Evolutionary conservation across 2,113 vertebrate genomes (phyloP), one percentile per base, ranked within the genome.

Genomic region (Entelurus aequoreus): DNA sequence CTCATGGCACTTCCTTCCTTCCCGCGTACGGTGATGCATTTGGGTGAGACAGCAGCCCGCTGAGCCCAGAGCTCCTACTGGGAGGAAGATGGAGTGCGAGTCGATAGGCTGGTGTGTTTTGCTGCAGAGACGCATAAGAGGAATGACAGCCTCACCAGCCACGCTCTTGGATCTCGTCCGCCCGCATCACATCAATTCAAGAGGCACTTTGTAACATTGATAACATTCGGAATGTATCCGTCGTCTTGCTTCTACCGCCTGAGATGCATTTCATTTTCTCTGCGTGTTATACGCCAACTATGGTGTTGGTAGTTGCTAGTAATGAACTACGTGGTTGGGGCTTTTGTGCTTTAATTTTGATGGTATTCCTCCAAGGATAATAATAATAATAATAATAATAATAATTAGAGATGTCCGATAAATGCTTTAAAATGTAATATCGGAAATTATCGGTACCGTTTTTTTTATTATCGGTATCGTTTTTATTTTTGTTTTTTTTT

Each of bases 51-150:
- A 66, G 71, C 73, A 47, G 73, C 83, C 68, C 63, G 54, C 74
- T 76, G 83, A 82, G 77, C 51, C 47, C 50, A 63, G 74, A 65
- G 62, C 69, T 84, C 80, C 86, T 67, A 84, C 76, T 70, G 85
- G 47, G 76, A 71, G 74, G 62, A 68, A 81, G 78, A 87, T 76
- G 49, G 76, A 80, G 74, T 62, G 62, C 65, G 76, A 88, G 81
- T 84, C 81, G 77, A 57, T 57, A 16, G 44, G 40, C 55, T 12
- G 1, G 2, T 46, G n/a, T 52, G 54, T 67, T 72, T 8, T 62
- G 54, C 61, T 5, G 42, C 49, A 63, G 60, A 67, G 48, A 70
- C 37, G 48, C 60, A 65, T 56, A 51, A 46, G 50, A 71, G 53
- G 65, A 68, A 62, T 47, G 37, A 51, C 47, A 65, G 46, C 55